Evolutionary conservation across 2,797 vertebrate genomes (phyloP).

Genomic region (Myripristis jacobus): DNA sequence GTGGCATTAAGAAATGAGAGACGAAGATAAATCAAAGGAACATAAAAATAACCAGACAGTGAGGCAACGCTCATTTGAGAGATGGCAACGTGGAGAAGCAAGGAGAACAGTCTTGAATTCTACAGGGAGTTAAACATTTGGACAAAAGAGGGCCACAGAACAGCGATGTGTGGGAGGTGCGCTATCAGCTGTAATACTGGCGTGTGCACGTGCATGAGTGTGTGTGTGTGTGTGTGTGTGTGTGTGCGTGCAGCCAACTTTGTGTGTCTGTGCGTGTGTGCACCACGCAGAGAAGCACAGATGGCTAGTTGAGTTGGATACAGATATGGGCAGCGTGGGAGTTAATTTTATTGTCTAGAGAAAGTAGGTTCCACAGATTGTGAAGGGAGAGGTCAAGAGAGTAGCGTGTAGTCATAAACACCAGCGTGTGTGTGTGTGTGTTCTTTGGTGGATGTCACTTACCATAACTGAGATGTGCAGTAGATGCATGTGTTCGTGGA

Average conservation of each 20-base stretch:
- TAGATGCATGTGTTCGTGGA: conserved; percentile 96
- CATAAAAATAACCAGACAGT: background rate
- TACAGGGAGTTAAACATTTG: background rate
- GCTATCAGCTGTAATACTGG: background rate
- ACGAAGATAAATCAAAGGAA: conserved; percentile 1
- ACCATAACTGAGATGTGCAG: conserved; percentile 99
- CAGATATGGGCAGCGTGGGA: conserved; percentile 7
- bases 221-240: conserved; percentile 1
- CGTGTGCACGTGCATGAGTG: background rate
- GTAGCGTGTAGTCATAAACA: background rate
- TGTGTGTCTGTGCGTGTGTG: conserved; percentile 4
- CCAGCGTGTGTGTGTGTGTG: background rate
- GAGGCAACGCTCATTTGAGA: background rate
- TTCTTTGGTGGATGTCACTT: conserved; percentile 66
- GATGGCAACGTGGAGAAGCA: background rate
- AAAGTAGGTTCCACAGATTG: background rate
- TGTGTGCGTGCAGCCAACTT: too few relatives aligned
- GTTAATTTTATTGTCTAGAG: background rate
- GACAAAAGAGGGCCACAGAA: background rate
- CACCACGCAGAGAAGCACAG: conserved; percentile 7
- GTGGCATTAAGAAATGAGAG: conserved; percentile 2
- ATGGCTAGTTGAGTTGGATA: conserved; percentile 12
- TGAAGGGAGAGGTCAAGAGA: conserved; percentile 1
- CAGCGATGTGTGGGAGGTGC: conserved; percentile 8
- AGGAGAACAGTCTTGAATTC: conserved; percentile 3